Base-by-base conservation (phyloP, 2,797 vertebrate genomes). In the Liasis olivaceus region DNA sequence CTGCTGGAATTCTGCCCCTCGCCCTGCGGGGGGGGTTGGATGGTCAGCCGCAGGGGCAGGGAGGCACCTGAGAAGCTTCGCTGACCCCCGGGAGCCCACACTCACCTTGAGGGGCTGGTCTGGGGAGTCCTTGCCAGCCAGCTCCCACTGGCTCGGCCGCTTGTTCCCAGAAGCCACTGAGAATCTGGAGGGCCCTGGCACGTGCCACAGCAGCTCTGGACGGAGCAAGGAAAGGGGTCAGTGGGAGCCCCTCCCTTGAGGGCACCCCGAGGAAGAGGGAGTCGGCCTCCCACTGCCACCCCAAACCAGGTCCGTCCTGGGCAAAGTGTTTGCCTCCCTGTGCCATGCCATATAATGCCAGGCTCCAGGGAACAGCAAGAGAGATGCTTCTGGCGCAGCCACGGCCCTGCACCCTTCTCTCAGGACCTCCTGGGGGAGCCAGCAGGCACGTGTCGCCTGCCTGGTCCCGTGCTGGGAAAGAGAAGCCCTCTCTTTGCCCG, bases 1-100 rank as follows among this genome's bases (percentile, higher is more conserved):
- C 98, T 99, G 98, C 99, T 99, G 96, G 99, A 99, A 95, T 98
- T 99, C 69, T 98, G 98, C 7, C 98, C 94, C 87, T 99, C 99
- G 0, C 98, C 98, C 99, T 99, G 96, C 54, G 36, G 31, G 14
- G 56, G 24, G 2, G 51, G 14, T 8, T 0, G n/a, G 31, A 9
- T 2, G 36, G 24, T 56, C 62, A 31, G 60, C 4, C 1, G 9
- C 3, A 17, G 0, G 12, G 0, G 5, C 0, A 12, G 77, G 47
- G 15, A n/a, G 28, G 1, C 0, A 47, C 42, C 36, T 36, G 12
- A 12, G 0, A 4, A 36, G 9, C 20, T 54, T 54, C 7, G 51
- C 51, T 7, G 8, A 2, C 2, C 4, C 0, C 13, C 2, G 2
- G 51, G 6, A 14, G n/a, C 36, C 56, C 87, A 36, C 14, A 94